A percentile compares a stretch with the other conserved stretches of the same genome.
These are phyloP conservation scores for Rhabdomys dilectus DNA, from an alignment of 2,113 vertebrate species.

Conservation along the genomic window DNA sequence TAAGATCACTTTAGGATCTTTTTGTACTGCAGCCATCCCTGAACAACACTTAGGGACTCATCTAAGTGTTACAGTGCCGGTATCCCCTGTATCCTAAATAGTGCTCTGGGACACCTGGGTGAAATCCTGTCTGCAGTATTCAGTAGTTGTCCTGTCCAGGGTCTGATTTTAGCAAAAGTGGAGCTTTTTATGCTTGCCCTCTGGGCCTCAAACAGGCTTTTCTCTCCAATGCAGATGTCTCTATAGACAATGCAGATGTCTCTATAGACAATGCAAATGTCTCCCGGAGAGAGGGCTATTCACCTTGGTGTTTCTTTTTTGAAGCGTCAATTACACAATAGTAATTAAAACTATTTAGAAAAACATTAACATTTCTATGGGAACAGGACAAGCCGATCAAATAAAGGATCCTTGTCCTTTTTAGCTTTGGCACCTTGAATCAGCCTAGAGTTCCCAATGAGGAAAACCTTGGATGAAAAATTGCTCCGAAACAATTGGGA, in stretches of 20 bases:
- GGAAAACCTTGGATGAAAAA: not conserved
- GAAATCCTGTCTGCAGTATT: not conserved
- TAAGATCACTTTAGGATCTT: not conserved
- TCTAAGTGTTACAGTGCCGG: not conserved
- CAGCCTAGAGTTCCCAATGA: not conserved
- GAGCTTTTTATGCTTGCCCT: accelerated
- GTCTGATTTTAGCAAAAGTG: not conserved
- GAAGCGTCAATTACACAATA: not conserved
- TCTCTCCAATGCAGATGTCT: not conserved
- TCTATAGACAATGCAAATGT: no score
- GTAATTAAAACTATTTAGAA: not conserved
- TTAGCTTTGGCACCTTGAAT: no score
- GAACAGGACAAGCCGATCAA: not conserved
- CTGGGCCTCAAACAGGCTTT: not conserved
- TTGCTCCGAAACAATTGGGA: not conserved
- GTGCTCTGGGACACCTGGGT: not conserved
- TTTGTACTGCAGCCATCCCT: not conserved
- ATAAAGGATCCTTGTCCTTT: not conserved
- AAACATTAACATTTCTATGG: not conserved
- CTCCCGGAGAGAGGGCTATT: not conserved
- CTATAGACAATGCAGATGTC: not conserved
- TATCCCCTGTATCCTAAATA: not conserved
- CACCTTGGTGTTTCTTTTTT: not conserved
- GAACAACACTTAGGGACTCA: not conserved
- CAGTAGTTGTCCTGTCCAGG: not conserved